Evolutionary conservation across 92 coral and sea anemone genomes (phyloP).

Genomic region (Bergia sp.): DNA sequence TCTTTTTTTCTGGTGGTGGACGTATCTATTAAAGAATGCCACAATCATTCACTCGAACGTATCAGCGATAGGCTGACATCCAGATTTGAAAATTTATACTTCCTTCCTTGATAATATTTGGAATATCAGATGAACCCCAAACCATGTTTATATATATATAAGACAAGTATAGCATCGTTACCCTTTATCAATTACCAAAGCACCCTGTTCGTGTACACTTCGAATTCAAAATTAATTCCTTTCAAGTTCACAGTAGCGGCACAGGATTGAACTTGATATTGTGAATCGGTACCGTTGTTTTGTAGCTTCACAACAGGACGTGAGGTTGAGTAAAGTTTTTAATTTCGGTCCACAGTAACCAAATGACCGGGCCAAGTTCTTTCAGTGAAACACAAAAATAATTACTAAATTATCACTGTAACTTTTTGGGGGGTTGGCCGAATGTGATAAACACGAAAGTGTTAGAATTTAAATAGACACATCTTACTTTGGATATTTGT

Average conservation of each 20-base stretch:
- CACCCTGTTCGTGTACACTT: neutral
- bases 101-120: conserved; percentile 6
- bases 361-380: neutral
- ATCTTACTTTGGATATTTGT: neutral
- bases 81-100: conserved; percentile 3
- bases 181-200: neutral
- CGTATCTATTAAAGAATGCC: conserved; percentile 30
- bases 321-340: neutral
- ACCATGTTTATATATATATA: neutral
- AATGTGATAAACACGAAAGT: neutral
- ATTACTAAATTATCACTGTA: neutral
- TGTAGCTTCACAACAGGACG: neutral
- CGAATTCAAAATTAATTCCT: neutral
- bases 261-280: no score
- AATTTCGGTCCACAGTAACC: neutral
- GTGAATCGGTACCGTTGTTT: neutral
- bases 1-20: conserved; percentile 14
- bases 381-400: neutral
- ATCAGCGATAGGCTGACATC: conserved; percentile 29
- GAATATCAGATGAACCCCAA: conserved; percentile 17
- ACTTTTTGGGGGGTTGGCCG: neutral
- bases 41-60: conserved; percentile 30
- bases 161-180: neutral
- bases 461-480: neutral
- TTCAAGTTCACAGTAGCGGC: neutral